phyloP scores from a whole-genome alignment of 2,113 vertebrate genomes.

The Pangasianodon gigas region DNA sequence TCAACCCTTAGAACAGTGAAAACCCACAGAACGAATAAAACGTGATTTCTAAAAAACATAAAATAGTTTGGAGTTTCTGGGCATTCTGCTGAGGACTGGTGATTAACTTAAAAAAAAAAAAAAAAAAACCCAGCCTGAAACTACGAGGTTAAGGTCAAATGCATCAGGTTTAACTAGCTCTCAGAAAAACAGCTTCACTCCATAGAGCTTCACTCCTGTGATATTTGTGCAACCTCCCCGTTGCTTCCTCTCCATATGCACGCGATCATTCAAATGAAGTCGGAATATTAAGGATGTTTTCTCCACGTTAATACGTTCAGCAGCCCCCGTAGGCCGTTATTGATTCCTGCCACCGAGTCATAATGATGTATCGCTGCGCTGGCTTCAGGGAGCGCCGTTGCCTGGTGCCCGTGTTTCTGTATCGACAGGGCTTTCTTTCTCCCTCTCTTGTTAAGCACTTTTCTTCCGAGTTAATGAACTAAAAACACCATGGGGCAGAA shows the following conservation, averaged over 20 bases:
- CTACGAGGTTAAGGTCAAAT: not conserved
- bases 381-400: conserved; percentile 62
- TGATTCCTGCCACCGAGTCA: conserved; percentile 69
- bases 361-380: conserved; percentile 72
- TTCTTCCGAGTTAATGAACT: conserved; percentile 72
- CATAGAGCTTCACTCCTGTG: not conserved
- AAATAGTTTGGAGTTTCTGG: not conserved
- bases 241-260: not conserved
- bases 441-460: conserved; percentile 71
- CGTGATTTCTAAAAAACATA: not conserved
- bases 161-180: not conserved
- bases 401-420: conserved; percentile 47
- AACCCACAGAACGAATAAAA: not conserved
- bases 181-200: not conserved
- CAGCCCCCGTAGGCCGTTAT: conserved; percentile 61
- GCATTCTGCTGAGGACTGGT: not conserved
- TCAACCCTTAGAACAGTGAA: not conserved
- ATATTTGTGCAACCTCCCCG: conserved; percentile 2
- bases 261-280: conserved; percentile 11
- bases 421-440: conserved; percentile 68
- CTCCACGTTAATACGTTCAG: conserved; percentile 31
- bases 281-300: conserved; percentile 49
- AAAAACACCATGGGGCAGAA: conserved; percentile 60
- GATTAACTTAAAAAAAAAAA: not conserved
- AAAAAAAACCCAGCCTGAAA: not conserved